Conservation (phyloP, 1,140 invertebrate genomes). For the Achatina immaculata region DNA sequence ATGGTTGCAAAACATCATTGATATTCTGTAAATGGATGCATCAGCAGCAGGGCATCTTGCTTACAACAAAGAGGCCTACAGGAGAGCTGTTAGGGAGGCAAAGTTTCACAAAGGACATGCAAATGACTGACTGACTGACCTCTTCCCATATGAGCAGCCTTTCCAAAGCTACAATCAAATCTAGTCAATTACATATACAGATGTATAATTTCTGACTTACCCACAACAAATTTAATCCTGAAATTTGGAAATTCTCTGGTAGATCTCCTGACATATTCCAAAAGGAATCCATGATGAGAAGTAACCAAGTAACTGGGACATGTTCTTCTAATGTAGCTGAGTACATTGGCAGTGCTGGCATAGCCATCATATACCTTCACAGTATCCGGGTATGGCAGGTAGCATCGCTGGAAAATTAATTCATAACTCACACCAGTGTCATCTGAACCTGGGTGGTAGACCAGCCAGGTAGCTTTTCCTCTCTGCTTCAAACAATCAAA, state of each 20-base stretch:
- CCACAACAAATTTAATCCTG: not conserved
- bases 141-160: too few relatives aligned
- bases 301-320: not conserved
- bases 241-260: not conserved
- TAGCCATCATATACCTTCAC: not conserved
- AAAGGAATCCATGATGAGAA: not conserved
- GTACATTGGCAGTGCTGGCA: not conserved
- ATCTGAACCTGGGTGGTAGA: not conserved
- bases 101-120: too few relatives aligned
- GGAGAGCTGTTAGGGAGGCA: too few relatives aligned
- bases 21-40: too few relatives aligned
- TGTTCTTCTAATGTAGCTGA: not conserved
- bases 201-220: too few relatives aligned
- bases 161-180: too few relatives aligned
- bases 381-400: not conserved
- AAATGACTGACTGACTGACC: too few relatives aligned
- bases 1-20: too few relatives aligned
- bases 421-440: not conserved
- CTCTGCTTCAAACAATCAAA: not conserved
- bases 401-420: not conserved
- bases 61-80: too few relatives aligned
- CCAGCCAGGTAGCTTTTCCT: not conserved
- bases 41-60: too few relatives aligned
- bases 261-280: not conserved
- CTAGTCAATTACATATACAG: too few relatives aligned